Base-by-base conservation (phyloP, 1,140 invertebrate genomes). In the Magallana ariakensis region DNA sequence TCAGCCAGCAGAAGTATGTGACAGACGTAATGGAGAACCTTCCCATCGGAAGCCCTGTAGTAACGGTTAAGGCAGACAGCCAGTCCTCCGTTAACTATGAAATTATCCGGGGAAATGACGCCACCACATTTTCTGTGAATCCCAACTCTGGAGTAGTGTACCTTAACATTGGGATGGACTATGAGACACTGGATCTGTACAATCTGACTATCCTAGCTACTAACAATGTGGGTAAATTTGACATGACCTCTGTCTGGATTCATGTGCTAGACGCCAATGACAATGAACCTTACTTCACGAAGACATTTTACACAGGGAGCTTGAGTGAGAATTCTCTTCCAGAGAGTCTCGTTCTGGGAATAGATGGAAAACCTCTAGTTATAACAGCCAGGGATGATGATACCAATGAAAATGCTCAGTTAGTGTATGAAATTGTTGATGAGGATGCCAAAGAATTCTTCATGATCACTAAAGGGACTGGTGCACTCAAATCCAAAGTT, bases 11-110 rank as follows among this genome's bases (percentile, higher is more conserved):
- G 13, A 96, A 96, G 90, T 96, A 97, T 83, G 96, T 96, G 62
- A 96, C 96, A 0, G 97, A 98, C 94, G 96, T 99, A 11, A 96
- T 96, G 89, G 98, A 99, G 95, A 97, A 98, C 94, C 96, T 97
- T 90, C 96, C 96, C 10, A 93, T 96, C 13, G 98, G 97, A 7
- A 96, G 96, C 11, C 96, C 96, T 93, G 96, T 99, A 9, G 96
- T 96, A 54, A 96, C 97, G 91, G 94, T 98, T 8, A 96, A 97
- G 92, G 97, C 97, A 0, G 95, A 97, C 66, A 92, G 94, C 84
- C 90, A 92, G 70, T 94, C 94, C 19, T 93, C 94, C 0, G 90
- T 94, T 9, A 90, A 92, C n/a, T 94, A 94, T 86, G 90, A 91
- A 54, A 93, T 94, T 19, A 88, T 91, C 1, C 83, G 11, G 26